phyloP scores from a whole-genome alignment of 2,113 vertebrate genomes.

The Sebastes fasciatus region DNA sequence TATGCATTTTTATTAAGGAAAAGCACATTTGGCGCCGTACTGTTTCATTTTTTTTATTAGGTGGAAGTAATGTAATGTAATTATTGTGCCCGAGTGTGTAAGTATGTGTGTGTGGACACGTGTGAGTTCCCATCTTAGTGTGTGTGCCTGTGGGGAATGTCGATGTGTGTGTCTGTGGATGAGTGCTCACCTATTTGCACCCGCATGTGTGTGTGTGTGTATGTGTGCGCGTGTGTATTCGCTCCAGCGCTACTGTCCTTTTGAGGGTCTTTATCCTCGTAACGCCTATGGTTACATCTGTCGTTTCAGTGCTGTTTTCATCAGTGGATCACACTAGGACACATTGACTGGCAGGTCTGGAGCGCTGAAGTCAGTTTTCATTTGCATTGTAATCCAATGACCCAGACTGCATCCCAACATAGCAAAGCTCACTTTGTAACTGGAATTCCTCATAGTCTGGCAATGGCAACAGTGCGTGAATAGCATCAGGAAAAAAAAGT shows the following conservation, averaged over 20 bases:
- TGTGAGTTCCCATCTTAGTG: constrained; percentile 21
- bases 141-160: constrained; percentile 24
- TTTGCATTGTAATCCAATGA: constrained; percentile 65
- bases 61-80: constrained; percentile 76
- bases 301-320: constrained; percentile 58
- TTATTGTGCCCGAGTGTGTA: constrained; percentile 60
- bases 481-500: neutral
- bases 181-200: constrained; percentile 27
- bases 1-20: constrained; percentile 84
- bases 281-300: constrained; percentile 64
- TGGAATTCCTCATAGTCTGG: constrained; percentile 24
- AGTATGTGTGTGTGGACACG: constrained; percentile 41
- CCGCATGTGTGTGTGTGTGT: constrained; percentile 12
- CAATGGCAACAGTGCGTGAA: constrained; percentile 5
- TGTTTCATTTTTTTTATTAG: constrained; percentile 78
- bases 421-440: constrained; percentile 32
- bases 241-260: constrained; percentile 51
- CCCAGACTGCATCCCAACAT: constrained; percentile 45
- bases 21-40: constrained; percentile 76
- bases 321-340: constrained; percentile 51
- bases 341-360: constrained; percentile 59
- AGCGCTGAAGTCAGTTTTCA: constrained; percentile 65
- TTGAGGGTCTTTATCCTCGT: constrained; percentile 57
- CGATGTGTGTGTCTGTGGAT: constrained; percentile 10
- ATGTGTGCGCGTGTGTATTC: constrained; percentile 17